Evolutionary conservation across 2,797 vertebrate genomes (phyloP), one percentile per base, ranked within the genome.

Genomic region (Rhinichthys osculus): DNA sequence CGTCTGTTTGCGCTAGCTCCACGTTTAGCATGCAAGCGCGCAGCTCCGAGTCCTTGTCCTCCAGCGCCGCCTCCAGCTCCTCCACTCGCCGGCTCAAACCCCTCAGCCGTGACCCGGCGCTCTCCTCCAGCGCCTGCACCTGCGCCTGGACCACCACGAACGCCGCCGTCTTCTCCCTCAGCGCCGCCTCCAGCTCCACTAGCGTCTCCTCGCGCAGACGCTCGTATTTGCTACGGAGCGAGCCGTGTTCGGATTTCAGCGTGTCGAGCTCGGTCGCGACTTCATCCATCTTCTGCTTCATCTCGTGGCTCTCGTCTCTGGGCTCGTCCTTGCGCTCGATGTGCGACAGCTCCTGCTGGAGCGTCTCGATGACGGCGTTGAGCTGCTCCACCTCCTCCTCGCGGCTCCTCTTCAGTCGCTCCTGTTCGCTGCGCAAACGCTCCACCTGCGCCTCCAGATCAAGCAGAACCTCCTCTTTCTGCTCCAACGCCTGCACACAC

Each of bases 351-450:
- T 99, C 98, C 87, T 97, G 96, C 89, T 99, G 98, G 78, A 99
- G 96, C 86, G 96, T 97, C 69, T 98, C 98, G 78, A 99, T 99
- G 47, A 99, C 97, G 27, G 97, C 96, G 89, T 97, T 96, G 73
- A 99, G 91, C 81, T 98, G 97, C 59, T 99, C 97, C 0, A 96
- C 88, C 92, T 99, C 98, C 73, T 98, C 97, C 86, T 98, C 92
- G 0, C 92, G 95, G 54, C 95, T 95, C 91, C 92, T 96, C 91
- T 96, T 98, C 73, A 97, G 19, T 35, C 92, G 92, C 72, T 98
- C 96, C 89, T 97, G 97, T 86, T 99, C 98, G 14, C 96, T 96
- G 78, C 92, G 94, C 90, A 98, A 93, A 91, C 93, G 97, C 92
- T 99, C 97, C 67, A 98, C 92, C 91, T 97, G 97, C 44, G 94